Evolutionary conservation across 2,888 invertebrate genomes (phyloP).

Genomic region (Nephrotoma appendiculata): DNA sequence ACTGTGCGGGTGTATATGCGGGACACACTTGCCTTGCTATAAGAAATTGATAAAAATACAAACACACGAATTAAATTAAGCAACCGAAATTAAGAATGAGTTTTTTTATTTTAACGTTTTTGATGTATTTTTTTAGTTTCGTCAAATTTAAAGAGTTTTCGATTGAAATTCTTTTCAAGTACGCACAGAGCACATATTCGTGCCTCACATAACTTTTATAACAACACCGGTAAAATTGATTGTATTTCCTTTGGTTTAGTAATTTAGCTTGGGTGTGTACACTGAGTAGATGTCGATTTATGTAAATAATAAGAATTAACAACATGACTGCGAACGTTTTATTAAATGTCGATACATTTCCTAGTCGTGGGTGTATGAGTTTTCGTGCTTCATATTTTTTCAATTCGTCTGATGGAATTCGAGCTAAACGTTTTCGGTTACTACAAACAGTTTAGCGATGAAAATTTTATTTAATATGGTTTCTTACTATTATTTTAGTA

Average conservation of each 20-base stretch:
- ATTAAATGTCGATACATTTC: background rate
- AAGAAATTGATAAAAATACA: background rate
- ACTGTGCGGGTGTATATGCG: background rate
- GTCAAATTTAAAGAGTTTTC: background rate
- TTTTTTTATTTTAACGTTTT: background rate
- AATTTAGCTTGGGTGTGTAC: background rate
- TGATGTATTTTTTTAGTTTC: background rate
- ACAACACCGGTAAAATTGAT: background rate
- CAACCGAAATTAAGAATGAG: background rate
- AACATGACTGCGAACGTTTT: background rate
- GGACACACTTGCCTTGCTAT: no score
- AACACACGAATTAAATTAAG: background rate
- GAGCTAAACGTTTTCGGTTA: no score
- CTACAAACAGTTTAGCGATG: no score
- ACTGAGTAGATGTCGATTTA: background rate
- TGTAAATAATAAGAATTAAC: background rate
- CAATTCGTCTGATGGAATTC: no score
- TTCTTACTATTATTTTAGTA: no score
- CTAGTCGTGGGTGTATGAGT: background rate
- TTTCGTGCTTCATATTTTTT: background rate
- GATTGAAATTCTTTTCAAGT: background rate
- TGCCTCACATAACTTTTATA: background rate
- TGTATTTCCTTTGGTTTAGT: background rate
- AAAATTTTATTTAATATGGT: no score
- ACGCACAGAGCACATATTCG: background rate